A percentile compares a stretch with the other conserved stretches of the same genome.
phyloP scores from a whole-genome alignment of 2,113 vertebrate genomes.

The Festucalex cinctus region DNA sequence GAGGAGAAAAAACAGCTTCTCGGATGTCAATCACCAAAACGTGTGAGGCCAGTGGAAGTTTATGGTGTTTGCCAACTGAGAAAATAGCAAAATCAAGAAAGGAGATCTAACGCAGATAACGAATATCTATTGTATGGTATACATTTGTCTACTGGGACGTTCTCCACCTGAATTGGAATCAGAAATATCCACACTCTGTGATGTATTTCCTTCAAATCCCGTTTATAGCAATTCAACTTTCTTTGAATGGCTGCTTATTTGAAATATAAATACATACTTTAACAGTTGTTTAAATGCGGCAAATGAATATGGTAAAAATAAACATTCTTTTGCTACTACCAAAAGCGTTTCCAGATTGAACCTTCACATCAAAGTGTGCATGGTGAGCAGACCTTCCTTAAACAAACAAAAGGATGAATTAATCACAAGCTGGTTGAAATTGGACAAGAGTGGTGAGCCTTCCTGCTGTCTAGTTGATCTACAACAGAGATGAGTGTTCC shows the following conservation, averaged over 20 bases:
- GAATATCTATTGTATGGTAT: conserved; percentile 32
- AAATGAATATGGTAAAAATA: not conserved
- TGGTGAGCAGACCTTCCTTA: conserved; percentile 1
- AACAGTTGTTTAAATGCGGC: not conserved
- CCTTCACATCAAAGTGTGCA: not conserved
- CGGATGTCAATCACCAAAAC: conserved; percentile 26
- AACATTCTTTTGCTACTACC: not conserved
- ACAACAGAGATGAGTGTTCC: conserved; percentile 22
- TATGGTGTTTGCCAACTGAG: conserved; percentile 62
- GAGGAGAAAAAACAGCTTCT: conserved; percentile 11
- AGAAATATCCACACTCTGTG: not conserved
- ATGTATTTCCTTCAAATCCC: not conserved
- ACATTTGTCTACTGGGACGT: too few relatives aligned
- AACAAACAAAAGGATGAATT: conserved; percentile 19
- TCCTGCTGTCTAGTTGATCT: conserved; percentile 29
- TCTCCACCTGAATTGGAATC: too few relatives aligned
- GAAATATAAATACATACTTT: too few relatives aligned
- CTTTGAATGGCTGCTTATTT: too few relatives aligned
- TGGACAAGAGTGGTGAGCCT: not conserved
- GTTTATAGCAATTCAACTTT: not conserved
- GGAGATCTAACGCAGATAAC: conserved; percentile 30
- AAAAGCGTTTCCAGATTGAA: not conserved
- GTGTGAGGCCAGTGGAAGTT: conserved; percentile 17
- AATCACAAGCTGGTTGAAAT: not conserved
- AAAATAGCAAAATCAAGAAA: conserved; percentile 58